Conservation (phyloP, 2,888 invertebrate species). For the Dicycla oo region DNA sequence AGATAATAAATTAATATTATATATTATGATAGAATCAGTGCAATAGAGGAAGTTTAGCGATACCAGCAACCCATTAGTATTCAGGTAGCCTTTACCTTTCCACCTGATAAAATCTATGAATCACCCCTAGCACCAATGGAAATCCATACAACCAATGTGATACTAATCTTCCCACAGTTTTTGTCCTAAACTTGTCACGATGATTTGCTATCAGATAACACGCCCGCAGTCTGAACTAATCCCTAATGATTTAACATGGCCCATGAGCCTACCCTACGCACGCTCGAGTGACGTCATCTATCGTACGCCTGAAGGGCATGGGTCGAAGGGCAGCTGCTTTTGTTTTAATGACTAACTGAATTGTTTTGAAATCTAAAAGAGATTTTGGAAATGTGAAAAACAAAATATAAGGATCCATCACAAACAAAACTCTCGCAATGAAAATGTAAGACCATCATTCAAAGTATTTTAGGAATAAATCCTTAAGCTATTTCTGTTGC, state of each 20-base stretch:
- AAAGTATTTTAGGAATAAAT: too few relatives aligned
- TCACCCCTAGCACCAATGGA: background rate
- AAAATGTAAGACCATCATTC: too few relatives aligned
- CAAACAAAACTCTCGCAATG: too few relatives aligned
- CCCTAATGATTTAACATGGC: slow-evolving; percentile 42
- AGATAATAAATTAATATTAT: background rate
- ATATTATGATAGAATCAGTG: background rate
- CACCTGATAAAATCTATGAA: slow-evolving; percentile 13
- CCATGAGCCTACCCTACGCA: background rate
- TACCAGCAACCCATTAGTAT: slow-evolving; percentile 1
- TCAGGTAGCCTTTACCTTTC: background rate
- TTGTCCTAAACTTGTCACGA: slow-evolving; percentile 20
- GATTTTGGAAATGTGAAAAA: too few relatives aligned
- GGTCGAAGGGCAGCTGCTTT: background rate
- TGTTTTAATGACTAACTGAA: slow-evolving; percentile 1
- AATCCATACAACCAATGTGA: slow-evolving; percentile 5
- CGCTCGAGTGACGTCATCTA: slow-evolving; percentile 39
- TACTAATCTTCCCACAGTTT: slow-evolving; percentile 8
- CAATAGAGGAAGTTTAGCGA: background rate
- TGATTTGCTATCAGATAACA: slow-evolving; percentile 28
- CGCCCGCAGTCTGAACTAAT: slow-evolving; percentile 26
- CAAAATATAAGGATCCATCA: too few relatives aligned
- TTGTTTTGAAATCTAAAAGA: background rate
- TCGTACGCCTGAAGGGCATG: background rate
- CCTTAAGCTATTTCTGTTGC: background rate